Evolutionary conservation across 2,888 invertebrate genomes (phyloP), one percentile per base, ranked within the genome.

Genomic region (Orthosia gracilis): DNA sequence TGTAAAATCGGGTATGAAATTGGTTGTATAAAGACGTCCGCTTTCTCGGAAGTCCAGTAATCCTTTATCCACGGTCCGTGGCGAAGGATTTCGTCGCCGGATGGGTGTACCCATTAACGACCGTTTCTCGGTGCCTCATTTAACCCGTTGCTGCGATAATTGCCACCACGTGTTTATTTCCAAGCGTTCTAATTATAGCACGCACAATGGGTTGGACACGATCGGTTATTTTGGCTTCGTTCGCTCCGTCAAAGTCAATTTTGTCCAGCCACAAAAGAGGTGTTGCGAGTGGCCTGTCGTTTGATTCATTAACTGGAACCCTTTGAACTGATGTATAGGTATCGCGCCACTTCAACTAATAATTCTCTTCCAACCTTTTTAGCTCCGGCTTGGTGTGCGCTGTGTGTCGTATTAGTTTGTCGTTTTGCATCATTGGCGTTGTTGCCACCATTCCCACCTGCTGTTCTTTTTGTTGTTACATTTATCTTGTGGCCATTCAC

Each of bases 131-230:
- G 93, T 94, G 96, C 93, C 95, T 96, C 96, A 96, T 96, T 96
- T 96, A 96, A 95, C 95, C 94, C 95, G 94, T 94, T 94, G 93
- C 94, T 90, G 94, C 94, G 96, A 95, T 96, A 96, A 96, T 96
- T 96, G 96, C 96, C 94, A 94, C 95, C 96, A 96, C 95, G 96
- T 96, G 96, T 95, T 95, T 96, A 96, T 96, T 96, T 95, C 93
- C 89, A 93, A 93, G 92, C 93, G 89, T 90, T 94, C 96, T 96
- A 96, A 95, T 96, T 95, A 94, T 96, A 95, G 90, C 91, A 90
- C 93, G 92, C 94, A 96, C 96, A 96, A 96, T 96, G 96, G 96
- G 94, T 95, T 95, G 93, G 95, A 96, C 95, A 95, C 94, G 95
- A 95, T 95, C 89, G 92, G 94, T 92, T 95, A 96, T 95, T 96